A percentile compares a stretch with the other conserved stretches of the same genome.
Conservation (phyloP, 2,113 vertebrate species). For the Albula goreensis region DNA sequence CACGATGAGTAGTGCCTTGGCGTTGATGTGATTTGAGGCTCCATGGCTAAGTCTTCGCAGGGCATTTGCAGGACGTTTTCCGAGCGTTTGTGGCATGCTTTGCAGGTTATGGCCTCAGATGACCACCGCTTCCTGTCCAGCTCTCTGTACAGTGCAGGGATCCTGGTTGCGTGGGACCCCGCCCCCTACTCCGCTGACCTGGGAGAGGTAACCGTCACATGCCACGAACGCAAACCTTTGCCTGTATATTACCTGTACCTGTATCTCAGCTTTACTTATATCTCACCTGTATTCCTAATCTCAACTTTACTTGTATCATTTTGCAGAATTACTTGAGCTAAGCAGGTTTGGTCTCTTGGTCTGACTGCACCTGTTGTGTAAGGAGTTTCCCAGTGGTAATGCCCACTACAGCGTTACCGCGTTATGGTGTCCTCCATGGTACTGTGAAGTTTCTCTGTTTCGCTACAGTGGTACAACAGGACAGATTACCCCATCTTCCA, state of each 20-base stretch:
- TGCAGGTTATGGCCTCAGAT: conserved; percentile 73
- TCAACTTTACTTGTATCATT: background rate
- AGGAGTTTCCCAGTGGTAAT: no score
- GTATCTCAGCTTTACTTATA: background rate
- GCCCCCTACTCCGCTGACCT: conserved; percentile 72
- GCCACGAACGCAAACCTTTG: background rate
- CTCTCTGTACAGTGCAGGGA: conserved; percentile 71
- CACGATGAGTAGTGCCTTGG: no score
- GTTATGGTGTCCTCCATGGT: no score
- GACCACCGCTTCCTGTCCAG: conserved; percentile 73
- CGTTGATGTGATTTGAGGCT: no score
- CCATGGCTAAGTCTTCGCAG: no score
- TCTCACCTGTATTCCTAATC: background rate
- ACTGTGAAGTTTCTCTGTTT: background rate
- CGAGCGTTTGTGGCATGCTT: background rate
- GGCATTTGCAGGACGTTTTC: no score
- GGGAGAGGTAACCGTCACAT: conserved; percentile 57
- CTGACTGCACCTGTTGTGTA: no score
- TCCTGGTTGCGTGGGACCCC: conserved; percentile 77
- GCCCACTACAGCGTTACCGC: no score
- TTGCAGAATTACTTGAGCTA: no score
- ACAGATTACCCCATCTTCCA: conserved; percentile 77
- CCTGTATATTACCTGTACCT: background rate
- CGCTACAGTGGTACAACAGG: conserved; percentile 70
- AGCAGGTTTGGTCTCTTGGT: no score